Evolutionary conservation across 2,797 vertebrate genomes (phyloP).

Genomic region (Coregonus sp.): DNA sequence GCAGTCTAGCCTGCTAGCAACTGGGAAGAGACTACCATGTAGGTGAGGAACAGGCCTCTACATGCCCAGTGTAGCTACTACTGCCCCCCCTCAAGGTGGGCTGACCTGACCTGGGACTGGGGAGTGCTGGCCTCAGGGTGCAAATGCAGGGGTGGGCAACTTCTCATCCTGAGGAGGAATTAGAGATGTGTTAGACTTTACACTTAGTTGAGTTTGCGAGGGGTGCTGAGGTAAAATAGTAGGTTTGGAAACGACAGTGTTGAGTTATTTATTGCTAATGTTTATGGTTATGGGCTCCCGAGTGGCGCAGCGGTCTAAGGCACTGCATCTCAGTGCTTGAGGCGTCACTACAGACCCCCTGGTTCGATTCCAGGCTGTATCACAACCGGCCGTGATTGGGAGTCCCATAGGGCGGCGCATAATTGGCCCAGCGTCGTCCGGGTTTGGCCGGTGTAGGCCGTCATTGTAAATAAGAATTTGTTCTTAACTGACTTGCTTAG

Average conservation of each 20-base stretch:
- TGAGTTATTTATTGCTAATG: neutral
- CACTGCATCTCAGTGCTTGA: no score
- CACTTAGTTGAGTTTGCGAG: neutral
- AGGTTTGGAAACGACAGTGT: neutral
- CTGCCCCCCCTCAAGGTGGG: slow-evolving; percentile 62
- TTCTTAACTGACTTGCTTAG: no score
- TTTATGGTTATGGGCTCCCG: slow-evolving; percentile 2
- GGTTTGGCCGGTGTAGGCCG: no score
- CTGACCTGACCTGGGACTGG: slow-evolving; percentile 49
- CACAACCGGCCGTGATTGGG: no score
- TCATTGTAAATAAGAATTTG: no score
- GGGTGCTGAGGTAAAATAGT: slow-evolving; percentile 8
- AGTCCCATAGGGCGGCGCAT: no score
- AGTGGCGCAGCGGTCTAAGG: no score
- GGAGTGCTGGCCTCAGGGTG: slow-evolving; percentile 42
- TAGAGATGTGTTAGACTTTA: neutral
- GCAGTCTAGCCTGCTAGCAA: no score
- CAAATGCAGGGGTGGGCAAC: neutral
- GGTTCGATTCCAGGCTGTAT: no score
- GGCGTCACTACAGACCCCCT: no score
- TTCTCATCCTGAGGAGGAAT: neutral
- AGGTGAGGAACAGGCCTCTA: slow-evolving; percentile 44
- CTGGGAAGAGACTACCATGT: no score
- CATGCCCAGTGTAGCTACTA: slow-evolving; percentile 47
- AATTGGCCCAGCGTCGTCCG: no score